Base-by-base conservation (phyloP, 1,140 invertebrate genomes). In the Grapholita molesta region DNA sequence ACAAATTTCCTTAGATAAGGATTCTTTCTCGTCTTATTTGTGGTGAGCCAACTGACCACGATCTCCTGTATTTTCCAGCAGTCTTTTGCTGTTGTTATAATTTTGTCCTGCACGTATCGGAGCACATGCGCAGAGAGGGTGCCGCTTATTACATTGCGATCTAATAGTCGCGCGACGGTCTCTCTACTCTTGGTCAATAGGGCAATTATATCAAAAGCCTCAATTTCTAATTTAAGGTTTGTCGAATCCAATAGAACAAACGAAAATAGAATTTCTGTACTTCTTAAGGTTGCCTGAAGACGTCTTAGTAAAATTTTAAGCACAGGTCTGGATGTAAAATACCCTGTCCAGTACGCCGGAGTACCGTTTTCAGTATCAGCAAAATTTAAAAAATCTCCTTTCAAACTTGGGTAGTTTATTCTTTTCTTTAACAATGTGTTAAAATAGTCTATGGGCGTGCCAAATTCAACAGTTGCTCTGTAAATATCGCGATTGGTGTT, bases 331-430 rank as follows among this genome's bases (percentile, higher is more conserved):
- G 97, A 97, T 1, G 96, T 97, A 80, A 94, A 98, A 88, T 96
- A 98, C 0, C 97, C 97, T 55, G 95, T 97, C 97, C 97, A 98
- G 84, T 98, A 98, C 1, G 96, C 96, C 1, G 96, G 95, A 55
- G 93, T 92, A 0, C 96, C 96, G 77, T 96, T 95, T 66, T 93
- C 94, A 53, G 97, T 95, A 78, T 98, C 97, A 7, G 96, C 96
- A 89, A 98, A 99, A 0, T 97, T 97, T 76, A 97, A 96, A 84
- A 98, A 98, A 79, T 98, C 97, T 0, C 98, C 97, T 79, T 94
- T 94, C 0, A 98, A 75, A 0, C 94, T 95, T 0, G 96, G 95
- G 77, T 95, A 96, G 1, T 93, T 80, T 67, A 92, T 87, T 67
- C 89, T 67, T 69, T 71, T 93, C 67, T 93, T 93, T 32, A 92